phyloP scores from a whole-genome alignment of 2,797 vertebrate species.

The Galago senegalensis region DNA sequence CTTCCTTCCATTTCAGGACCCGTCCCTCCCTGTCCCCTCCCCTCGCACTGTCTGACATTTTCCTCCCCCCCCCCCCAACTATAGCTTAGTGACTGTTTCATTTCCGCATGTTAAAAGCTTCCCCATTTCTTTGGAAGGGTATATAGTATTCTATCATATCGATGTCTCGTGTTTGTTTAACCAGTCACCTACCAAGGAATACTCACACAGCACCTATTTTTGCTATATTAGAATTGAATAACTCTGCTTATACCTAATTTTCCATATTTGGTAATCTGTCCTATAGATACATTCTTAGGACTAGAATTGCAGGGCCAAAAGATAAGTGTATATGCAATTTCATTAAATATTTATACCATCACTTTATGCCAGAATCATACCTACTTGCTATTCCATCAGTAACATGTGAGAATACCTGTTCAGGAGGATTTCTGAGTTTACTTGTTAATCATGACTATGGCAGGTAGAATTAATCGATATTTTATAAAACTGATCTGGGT shows the following conservation, averaged over 20 bases:
- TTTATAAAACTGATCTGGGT: not conserved
- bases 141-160: not conserved
- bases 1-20: not conserved
- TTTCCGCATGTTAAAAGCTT: not conserved
- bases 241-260: not conserved
- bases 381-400: not conserved
- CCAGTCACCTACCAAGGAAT: not conserved
- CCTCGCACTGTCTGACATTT: not conserved
- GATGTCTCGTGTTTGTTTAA: not conserved
- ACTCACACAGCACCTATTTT: not conserved
- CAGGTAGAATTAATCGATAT: not conserved
- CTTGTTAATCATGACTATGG: constrained; percentile 17
- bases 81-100: not conserved
- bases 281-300: not conserved
- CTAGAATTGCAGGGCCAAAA: not conserved
- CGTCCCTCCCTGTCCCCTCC: too few species aligned
- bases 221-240: not conserved
- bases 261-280: not conserved
- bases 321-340: not conserved
- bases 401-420: not conserved
- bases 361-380: not conserved
- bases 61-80: not conserved
- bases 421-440: not conserved
- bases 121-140: not conserved
- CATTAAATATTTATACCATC: not conserved